Conservation (phyloP, 2,797 vertebrate genomes). For the Epinephelus awoara region DNA sequence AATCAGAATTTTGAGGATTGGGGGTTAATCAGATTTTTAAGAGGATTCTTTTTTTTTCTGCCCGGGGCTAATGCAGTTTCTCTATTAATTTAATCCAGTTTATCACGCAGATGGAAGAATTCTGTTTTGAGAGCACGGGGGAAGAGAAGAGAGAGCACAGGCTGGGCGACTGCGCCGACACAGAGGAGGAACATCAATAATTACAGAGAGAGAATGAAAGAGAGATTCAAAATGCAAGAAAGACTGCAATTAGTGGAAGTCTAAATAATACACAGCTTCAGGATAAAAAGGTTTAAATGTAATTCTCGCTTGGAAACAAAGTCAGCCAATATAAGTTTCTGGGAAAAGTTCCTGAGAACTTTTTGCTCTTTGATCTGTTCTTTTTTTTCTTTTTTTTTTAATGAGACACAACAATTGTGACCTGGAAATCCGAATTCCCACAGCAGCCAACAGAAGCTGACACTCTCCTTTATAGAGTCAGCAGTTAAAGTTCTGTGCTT, state of each 20-base stretch:
- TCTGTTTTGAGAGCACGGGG: slow-evolving; percentile 20
- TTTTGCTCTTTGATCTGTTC: slow-evolving; percentile 41
- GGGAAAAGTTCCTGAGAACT: slow-evolving; percentile 57
- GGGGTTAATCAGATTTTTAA: slow-evolving; percentile 64
- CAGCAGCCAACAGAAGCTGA: slow-evolving; percentile 31
- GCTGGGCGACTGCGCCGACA: slow-evolving; percentile 34
- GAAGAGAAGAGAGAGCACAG: slow-evolving; percentile 27
- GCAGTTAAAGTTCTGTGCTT: slow-evolving; percentile 2
- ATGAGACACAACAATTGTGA: slow-evolving; percentile 39
- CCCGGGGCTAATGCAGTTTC: slow-evolving; percentile 38
- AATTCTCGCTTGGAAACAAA: slow-evolving; percentile 44
- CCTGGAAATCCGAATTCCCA: slow-evolving; percentile 30
- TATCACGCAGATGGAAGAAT: slow-evolving; percentile 47
- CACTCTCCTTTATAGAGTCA: slow-evolving; percentile 15
- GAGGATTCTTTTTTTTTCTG: slow-evolving; percentile 18
- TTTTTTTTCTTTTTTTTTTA: slow-evolving; percentile 31
- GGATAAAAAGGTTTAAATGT: slow-evolving; percentile 67
- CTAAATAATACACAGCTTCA: slow-evolving; percentile 78
- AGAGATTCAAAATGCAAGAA: slow-evolving; percentile 74
- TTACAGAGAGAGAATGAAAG: slow-evolving; percentile 66
- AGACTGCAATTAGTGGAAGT: slow-evolving; percentile 75
- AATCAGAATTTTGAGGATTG: slow-evolving; percentile 54
- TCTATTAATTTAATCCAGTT: slow-evolving; percentile 61
- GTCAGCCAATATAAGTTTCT: slow-evolving; percentile 47
- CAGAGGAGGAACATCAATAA: slow-evolving; percentile 76